Percentiles rank a stretch among this genome's conserved stretches.
These are phyloP conservation scores for Enteromius viviparus DNA, from an alignment of 2,797 vertebrate genomes.

Conservation along the genomic window DNA sequence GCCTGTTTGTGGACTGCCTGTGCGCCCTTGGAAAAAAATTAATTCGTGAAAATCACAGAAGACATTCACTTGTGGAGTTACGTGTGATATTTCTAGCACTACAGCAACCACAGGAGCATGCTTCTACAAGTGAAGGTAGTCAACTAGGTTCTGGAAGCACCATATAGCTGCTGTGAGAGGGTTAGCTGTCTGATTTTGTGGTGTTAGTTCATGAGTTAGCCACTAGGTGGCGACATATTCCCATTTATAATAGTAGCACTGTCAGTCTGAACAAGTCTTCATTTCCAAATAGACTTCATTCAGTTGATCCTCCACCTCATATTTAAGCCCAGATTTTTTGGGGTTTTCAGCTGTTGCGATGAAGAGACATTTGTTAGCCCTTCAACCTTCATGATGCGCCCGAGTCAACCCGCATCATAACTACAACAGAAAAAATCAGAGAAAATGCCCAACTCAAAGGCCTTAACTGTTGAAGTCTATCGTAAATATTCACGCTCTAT, in stretches of 20 bases:
- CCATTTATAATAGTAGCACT: slow-evolving; percentile 15
- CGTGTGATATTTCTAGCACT: neutral
- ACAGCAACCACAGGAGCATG: slow-evolving; percentile 42
- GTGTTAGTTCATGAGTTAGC: slow-evolving; percentile 57
- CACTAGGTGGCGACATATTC: slow-evolving; percentile 71
- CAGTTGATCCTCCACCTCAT: slow-evolving; percentile 35
- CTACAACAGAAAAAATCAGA: slow-evolving; percentile 42
- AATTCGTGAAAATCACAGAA: neutral
- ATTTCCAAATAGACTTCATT: slow-evolving; percentile 6
- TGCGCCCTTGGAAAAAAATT: slow-evolving; percentile 75
- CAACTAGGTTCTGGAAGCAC: slow-evolving; percentile 25
- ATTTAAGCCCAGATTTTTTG: neutral
- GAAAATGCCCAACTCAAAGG: slow-evolving; percentile 52
- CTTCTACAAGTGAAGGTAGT: slow-evolving; percentile 45
- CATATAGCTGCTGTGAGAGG: slow-evolving; percentile 21
- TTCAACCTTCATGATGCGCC: slow-evolving; percentile 17
- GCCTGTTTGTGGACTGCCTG: slow-evolving; percentile 84
- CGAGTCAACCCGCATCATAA: slow-evolving; percentile 35
- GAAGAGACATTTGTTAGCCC: slow-evolving; percentile 6
- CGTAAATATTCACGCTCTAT: neutral
- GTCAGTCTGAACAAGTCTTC: neutral
- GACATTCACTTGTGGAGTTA: slow-evolving; percentile 7
- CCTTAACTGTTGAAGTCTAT: slow-evolving; percentile 6
- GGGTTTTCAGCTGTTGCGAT: slow-evolving; percentile 3
- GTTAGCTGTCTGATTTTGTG: slow-evolving; percentile 27